Base-by-base conservation (phyloP, 2,888 invertebrate species). In the Portevinia maculata region DNA sequence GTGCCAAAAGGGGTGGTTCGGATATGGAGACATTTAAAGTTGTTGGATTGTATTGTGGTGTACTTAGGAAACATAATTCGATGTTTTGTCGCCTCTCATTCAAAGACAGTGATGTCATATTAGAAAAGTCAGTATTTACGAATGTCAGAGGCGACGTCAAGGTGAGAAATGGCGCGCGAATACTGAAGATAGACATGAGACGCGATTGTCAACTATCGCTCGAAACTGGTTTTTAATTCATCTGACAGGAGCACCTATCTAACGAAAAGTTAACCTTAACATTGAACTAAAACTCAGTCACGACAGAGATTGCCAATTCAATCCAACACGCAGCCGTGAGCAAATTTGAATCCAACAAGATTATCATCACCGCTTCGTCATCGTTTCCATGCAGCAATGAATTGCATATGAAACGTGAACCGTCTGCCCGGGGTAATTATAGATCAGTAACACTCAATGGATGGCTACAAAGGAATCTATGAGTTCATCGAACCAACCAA, bases 401-500 rank as follows among this genome's bases (percentile, higher is more conserved):
- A 28, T 13, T 34, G 15, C 34, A 34, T 17, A 21, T 41, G 60
- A 71, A 62, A 41, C 17, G 32, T 9, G 19, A 70, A 50, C 24
- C 13, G 60, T 34, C 37, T 53, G 28, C 24, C n/a, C 17, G 62
- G n/a, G 71, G 21, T 71, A 53, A 52, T 41, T 52, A 60, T 52
- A 71, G 70, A 70, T 50, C 57, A 34, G 30, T 19, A 44, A 30
- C 28, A 59, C 32, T 37, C 50, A 8, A n/a, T 2, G 15, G 15
- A 8, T 17, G 48, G 28, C n/a, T 67, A 28, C 1, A 24, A 28
- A 50, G 50, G 50, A 48, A 32, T 52, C 21, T 15, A 1, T 13
- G 62, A 53, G 71, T 71, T 71, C 71, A 71, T 71, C 71, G 71
- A 71, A 71, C 71, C 60, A 34, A 21, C 44, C 19, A 44, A 9